Percentiles rank a stretch among this genome's conserved stretches.
Evolutionary conservation across 2,888 invertebrate species (phyloP).

Genomic region (Gisinianus flammeolus): DNA sequence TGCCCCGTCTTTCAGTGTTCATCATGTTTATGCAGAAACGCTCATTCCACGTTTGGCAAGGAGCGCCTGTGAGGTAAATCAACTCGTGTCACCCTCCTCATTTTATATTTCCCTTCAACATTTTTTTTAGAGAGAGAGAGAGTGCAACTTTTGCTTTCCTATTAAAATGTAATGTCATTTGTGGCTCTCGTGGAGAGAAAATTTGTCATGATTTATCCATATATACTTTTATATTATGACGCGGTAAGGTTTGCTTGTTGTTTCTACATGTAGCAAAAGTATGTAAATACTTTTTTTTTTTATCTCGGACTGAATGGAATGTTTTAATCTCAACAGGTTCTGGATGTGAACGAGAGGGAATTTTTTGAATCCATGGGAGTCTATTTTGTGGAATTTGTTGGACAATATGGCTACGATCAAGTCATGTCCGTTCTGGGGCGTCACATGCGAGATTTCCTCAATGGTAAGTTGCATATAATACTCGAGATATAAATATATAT

Average conservation of each 20-base stretch:
- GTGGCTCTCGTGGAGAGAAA: no score
- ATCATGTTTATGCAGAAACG: conserved; percentile 92
- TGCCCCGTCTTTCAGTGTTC: conserved; percentile 79
- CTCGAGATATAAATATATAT: no score
- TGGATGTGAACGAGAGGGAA: conserved; percentile 84
- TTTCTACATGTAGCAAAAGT: no score
- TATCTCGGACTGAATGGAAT: no score
- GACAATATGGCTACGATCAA: conserved; percentile 93
- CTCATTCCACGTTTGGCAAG: conserved; percentile 82
- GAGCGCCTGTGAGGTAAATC: conserved; percentile 79
- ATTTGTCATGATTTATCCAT: no score
- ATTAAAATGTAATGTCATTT: no score
- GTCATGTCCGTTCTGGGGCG: conserved; percentile 88
- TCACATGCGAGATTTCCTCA: conserved; percentile 94
- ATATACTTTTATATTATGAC: no score
- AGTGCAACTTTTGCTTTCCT: no score
- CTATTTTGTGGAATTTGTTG: conserved; percentile 90
- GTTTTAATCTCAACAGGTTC: conserved; percentile 73
- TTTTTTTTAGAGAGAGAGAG: no score
- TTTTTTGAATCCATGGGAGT: conserved; percentile 95
- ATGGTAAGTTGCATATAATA: conserved; percentile 66
- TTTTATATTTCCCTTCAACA: no score
- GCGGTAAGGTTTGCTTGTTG: no score
- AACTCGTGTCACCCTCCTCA: background rate
- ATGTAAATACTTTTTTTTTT: no score